Conservation (phyloP, 2,888 invertebrate genomes). For the Clunio marinus region DNA sequence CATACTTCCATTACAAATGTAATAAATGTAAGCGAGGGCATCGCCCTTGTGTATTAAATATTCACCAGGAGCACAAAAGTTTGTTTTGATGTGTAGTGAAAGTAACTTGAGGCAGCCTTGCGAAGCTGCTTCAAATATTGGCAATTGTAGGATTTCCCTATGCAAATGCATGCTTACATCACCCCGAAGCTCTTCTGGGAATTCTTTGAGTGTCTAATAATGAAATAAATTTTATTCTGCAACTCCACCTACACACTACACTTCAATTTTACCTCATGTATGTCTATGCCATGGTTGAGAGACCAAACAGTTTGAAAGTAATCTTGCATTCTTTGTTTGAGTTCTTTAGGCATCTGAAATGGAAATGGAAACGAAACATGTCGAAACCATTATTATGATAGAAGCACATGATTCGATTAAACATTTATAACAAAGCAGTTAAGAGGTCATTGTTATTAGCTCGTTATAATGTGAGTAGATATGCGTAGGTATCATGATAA, state of each 20-base stretch:
- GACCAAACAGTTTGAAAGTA: conserved; percentile 99
- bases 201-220: conserved; percentile 84
- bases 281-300: conserved; percentile 93
- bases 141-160: conserved; percentile 86
- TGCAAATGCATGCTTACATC: conserved; percentile 95
- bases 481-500: background rate
- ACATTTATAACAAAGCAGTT: no score
- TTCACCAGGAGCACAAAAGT: conserved; percentile 95
- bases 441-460: no score
- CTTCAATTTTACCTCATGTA: conserved; percentile 73
- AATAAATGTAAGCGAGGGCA: conserved; percentile 88
- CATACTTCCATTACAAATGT: conserved; percentile 95
- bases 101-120: conserved; percentile 91
- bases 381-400: no score
- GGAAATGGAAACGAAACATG: conserved; percentile 10
- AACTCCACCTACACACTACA: no score
- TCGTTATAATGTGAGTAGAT: background rate
- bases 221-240: conserved; percentile 26
- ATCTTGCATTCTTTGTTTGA: conserved; percentile 94
- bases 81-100: conserved; percentile 86
- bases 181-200: conserved; percentile 91
- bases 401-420: no score
- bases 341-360: conserved; percentile 75
- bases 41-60: conserved; percentile 87
- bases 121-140: conserved; percentile 91